Evolutionary conservation across 2,113 vertebrate species (phyloP).

Genomic region (Chlorodrepanis virens): DNA sequence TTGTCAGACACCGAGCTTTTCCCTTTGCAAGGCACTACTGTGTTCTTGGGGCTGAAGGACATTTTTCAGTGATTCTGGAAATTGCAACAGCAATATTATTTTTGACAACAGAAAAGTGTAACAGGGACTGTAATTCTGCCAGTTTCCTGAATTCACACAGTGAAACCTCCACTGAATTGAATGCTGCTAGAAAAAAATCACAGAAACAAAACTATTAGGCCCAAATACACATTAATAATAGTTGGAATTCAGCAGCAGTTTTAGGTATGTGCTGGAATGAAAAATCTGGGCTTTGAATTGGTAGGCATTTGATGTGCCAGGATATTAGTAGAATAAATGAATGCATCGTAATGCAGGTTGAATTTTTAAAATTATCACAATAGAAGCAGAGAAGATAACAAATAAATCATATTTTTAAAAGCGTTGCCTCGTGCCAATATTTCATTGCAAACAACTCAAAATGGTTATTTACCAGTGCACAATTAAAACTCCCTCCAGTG

Average conservation of each 20-base stretch:
- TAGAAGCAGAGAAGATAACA: neutral
- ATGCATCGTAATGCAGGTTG: neutral
- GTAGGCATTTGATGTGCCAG: neutral
- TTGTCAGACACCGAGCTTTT: neutral
- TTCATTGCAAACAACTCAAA: neutral
- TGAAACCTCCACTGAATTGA: neutral
- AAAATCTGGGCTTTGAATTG: neutral
- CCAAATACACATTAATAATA: neutral
- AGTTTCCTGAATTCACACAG: neutral
- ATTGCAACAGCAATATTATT: neutral
- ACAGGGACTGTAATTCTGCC: neutral
- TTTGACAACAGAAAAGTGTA: neutral
- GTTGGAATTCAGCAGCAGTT: neutral
- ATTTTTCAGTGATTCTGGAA: neutral
- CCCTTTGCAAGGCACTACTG: neutral
- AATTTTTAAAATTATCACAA: neutral
- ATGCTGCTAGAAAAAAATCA: neutral
- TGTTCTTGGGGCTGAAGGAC: neutral
- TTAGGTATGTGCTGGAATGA: neutral
- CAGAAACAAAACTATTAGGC: neutral
- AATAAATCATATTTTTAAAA: neutral
- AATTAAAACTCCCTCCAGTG: neutral
- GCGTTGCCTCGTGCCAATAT: neutral
- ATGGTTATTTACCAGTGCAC: neutral
- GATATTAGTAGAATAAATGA: neutral